These are phyloP conservation scores for Xenopus petersii DNA, from an alignment of 2,797 vertebrate genomes.

Conservation along the genomic window DNA sequence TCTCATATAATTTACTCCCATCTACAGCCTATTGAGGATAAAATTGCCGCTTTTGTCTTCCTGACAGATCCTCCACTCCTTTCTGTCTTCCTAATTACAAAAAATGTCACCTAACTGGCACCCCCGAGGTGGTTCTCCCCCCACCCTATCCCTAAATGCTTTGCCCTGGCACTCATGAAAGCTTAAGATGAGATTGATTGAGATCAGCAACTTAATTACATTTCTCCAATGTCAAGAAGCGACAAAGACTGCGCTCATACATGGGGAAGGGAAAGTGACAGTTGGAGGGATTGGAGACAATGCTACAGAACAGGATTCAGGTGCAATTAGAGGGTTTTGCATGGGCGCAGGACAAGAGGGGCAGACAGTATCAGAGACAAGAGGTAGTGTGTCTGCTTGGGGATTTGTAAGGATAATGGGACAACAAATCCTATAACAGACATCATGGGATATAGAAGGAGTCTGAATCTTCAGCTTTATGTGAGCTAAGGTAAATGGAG, in stretches of 20 bases:
- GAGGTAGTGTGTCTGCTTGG: too few relatives aligned
- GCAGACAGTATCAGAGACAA: too few relatives aligned
- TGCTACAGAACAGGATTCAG: too few relatives aligned
- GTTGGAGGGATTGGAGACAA: background rate
- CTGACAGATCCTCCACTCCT: constrained; percentile 37
- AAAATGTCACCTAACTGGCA: constrained; percentile 25
- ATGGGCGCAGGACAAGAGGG: too few relatives aligned
- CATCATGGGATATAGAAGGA: too few relatives aligned
- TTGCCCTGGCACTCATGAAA: constrained; percentile 3
- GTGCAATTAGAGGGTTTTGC: too few relatives aligned
- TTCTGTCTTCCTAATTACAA: constrained; percentile 42
- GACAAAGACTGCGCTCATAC: constrained; percentile 1
- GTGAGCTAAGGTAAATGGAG: too few relatives aligned
- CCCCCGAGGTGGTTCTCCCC: constrained; percentile 9
- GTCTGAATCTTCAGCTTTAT: too few relatives aligned
- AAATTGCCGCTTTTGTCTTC: constrained; percentile 38
- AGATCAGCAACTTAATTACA: constrained; percentile 41
- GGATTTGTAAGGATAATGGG: too few relatives aligned
- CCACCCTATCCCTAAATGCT: constrained; percentile 8
- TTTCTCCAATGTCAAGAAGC: constrained; percentile 23
- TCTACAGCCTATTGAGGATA: constrained; percentile 23
- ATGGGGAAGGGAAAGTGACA: constrained; percentile 4
- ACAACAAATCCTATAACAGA: too few relatives aligned
- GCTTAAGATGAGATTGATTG: constrained; percentile 36
- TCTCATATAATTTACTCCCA: constrained; percentile 33